Percentiles rank a stretch among this genome's conserved stretches.
Evolutionary conservation across 2,888 invertebrate species (phyloP).

Genomic region (Ormyrus thymus): DNA sequence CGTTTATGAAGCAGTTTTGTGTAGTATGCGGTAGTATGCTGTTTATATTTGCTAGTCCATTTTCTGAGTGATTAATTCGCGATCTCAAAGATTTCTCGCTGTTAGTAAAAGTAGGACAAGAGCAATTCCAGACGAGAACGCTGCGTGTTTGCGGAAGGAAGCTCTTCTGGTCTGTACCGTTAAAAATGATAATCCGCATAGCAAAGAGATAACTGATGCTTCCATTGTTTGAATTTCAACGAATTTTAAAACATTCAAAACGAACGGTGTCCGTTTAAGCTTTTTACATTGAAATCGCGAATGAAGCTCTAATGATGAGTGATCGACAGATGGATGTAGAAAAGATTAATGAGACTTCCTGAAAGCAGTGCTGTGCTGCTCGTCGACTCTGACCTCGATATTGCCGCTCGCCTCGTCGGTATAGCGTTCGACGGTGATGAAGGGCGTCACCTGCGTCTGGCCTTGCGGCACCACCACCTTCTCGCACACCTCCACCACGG

Average conservation of each 20-base stretch:
- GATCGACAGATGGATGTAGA: slow-evolving; percentile 30
- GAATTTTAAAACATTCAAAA: too few species aligned
- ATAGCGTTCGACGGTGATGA: slow-evolving; percentile 68
- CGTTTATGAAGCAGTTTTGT: too few species aligned
- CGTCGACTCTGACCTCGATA: slow-evolving; percentile 62
- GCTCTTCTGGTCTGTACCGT: neutral
- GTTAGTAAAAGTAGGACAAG: slow-evolving; percentile 14
- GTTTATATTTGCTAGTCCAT: neutral
- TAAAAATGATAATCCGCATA: neutral
- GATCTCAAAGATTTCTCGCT: slow-evolving; percentile 20
- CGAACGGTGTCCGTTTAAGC: too few species aligned
- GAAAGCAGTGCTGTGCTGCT: slow-evolving; percentile 61
- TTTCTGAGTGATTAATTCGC: slow-evolving; percentile 33
- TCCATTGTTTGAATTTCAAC: too few species aligned
- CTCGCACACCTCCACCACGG: slow-evolving; percentile 70
- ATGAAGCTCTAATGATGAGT: too few species aligned
- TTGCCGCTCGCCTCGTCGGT: slow-evolving; percentile 60
- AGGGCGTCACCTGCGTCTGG: slow-evolving; percentile 64
- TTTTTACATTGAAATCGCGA: too few species aligned
- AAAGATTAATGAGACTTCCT: slow-evolving; percentile 49
- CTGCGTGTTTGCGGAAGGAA: neutral
- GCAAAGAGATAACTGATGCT: neutral
- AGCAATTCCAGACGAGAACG: slow-evolving; percentile 1
- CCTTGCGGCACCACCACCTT: slow-evolving; percentile 68
- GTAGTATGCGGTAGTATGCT: too few species aligned